Evolutionary conservation across 1,140 invertebrate species (phyloP).

Genomic region (Zaprionus gabonicus): DNA sequence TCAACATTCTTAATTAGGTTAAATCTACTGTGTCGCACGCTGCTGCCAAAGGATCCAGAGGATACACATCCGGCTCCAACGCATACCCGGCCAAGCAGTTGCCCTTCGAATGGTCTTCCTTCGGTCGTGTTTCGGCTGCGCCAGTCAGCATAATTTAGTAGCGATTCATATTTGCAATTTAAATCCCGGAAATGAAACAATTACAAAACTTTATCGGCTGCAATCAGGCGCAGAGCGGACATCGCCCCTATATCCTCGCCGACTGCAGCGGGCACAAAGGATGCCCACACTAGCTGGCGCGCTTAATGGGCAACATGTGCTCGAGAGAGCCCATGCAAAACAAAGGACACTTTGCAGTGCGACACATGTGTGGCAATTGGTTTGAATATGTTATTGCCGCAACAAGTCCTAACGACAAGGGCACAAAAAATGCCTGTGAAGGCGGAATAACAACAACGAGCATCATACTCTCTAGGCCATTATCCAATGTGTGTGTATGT

Average conservation of each 20-base stretch:
- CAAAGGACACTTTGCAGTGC: constrained; percentile 22
- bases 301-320: constrained; percentile 43
- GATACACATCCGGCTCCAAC: constrained; percentile 34
- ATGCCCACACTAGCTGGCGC: constrained; percentile 5
- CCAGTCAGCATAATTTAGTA: constrained; percentile 75
- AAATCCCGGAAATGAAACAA: constrained; percentile 84
- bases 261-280: constrained; percentile 9
- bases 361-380: constrained; percentile 38
- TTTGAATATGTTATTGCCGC: constrained; percentile 35
- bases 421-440: not conserved
- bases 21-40: constrained; percentile 78
- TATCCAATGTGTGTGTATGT: not conserved
- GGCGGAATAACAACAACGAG: not conserved
- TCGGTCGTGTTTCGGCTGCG: constrained; percentile 36
- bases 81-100: constrained; percentile 12
- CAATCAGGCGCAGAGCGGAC: constrained; percentile 53
- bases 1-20: constrained; percentile 85
- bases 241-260: constrained; percentile 22
- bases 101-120: not conserved
- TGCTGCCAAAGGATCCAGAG: constrained; percentile 21
- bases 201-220: constrained; percentile 80
- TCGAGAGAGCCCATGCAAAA: constrained; percentile 7
- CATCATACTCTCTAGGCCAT: constrained; percentile 3
- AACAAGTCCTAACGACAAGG: constrained; percentile 38
- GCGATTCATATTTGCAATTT: constrained; percentile 82